Evolutionary conservation across 2,797 vertebrate species (phyloP).

Genomic region (Cheirogaleus major): DNA sequence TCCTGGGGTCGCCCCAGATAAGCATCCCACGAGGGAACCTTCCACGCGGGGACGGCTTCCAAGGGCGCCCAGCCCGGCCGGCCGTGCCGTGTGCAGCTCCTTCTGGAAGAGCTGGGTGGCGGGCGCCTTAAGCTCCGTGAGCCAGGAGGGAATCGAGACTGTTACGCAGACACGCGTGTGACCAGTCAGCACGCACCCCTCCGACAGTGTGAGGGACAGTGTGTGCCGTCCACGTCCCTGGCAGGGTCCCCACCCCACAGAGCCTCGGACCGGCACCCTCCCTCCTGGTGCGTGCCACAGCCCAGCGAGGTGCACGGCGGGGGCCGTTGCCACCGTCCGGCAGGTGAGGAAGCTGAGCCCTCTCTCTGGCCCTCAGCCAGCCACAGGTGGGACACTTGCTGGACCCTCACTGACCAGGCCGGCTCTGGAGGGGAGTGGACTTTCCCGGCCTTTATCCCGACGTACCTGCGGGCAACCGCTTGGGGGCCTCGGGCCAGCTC

Average conservation of each 20-base stretch:
- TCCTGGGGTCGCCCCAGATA: not conserved
- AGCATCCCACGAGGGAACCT: fast-evolving
- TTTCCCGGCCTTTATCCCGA: fast-evolving
- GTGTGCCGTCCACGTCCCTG: fast-evolving
- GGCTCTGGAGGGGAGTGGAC: not conserved
- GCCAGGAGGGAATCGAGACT: too few relatives aligned
- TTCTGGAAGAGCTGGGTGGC: fast-evolving
- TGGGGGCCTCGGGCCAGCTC: fast-evolving
- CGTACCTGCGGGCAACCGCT: not conserved
- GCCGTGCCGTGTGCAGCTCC: fast-evolving
- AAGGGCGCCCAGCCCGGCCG: fast-evolving
- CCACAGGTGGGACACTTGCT: not conserved
- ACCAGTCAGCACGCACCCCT: fast-evolving
- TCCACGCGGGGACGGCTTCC: not conserved
- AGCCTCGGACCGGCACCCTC: not conserved
- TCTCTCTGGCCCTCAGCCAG: not conserved
- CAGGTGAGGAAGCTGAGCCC: not conserved
- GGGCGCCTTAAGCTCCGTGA: fast-evolving
- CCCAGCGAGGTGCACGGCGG: fast-evolving
- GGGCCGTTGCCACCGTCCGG: fast-evolving
- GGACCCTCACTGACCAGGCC: fast-evolving
- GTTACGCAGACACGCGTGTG: fast-evolving
- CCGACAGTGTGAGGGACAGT: fast-evolving
- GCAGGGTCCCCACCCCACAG: not conserved
- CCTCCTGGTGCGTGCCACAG: fast-evolving